Base-by-base conservation (phyloP, 2,888 invertebrate genomes). In the Acleris laterana region DNA sequence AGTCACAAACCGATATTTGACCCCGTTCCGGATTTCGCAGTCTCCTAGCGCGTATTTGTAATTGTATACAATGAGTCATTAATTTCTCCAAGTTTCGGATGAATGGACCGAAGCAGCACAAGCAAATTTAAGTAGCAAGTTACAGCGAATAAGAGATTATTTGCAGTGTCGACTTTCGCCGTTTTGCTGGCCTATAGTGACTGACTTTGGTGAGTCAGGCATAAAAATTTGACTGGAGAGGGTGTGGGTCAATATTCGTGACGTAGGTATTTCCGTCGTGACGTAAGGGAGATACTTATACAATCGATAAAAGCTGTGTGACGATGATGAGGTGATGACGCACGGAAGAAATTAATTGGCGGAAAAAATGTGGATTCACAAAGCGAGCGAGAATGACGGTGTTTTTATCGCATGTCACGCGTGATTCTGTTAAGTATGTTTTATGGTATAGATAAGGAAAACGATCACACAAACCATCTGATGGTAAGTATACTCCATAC, bases 221-320 rank as follows among this genome's bases (percentile, higher is more conserved):
- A 84, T 73, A 71, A 71, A 69, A 62, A 74, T 78, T 78, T 77
- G 66, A 70, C 76, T 78, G 72, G 72, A 72, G 72, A 71, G 5
- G 70, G 82, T 82, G 75, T 86, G 78, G 87, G 85, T 85, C 85
- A 78, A 72, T 70, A 72, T 72, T 71, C 67, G 72, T 73, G 76
- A 77, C 72, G 71, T 72, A 60, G 62, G 73, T 76, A 25, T 25
- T 6, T 6, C 7, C 6, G 25, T 25, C 25, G 25, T 25, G 25
- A 25, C 76, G 64, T 44, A 53, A 55, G 17, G 48, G 25, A 19
- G 48, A 19, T 64, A 55, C 25, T 55, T 44, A 60, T 60, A 60
- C 20, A 42, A 44, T 50, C 42, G 28, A 57, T 55, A 19, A 20
- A 28, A 42, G 19, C 25, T 9, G n/a, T 9, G 20, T 50, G 46